phyloP scores from a whole-genome alignment of 2,888 invertebrate genomes.

The Carabus problematicus region DNA sequence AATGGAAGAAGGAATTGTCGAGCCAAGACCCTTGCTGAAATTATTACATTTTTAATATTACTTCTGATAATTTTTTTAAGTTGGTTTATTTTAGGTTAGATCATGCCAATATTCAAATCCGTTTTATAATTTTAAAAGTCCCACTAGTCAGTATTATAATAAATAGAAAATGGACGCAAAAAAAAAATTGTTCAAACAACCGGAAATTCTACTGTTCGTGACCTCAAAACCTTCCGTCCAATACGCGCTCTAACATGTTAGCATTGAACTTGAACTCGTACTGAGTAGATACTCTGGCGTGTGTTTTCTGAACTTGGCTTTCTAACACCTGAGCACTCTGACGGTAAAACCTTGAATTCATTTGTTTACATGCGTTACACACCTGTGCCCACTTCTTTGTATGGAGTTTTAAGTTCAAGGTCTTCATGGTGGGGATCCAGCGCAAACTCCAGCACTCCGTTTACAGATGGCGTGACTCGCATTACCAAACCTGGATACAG shows the following conservation, averaged over 20 bases:
- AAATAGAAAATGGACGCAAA: neutral
- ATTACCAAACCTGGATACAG: conserved; percentile 79
- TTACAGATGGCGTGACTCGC: conserved; percentile 76
- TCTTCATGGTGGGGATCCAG: conserved; percentile 68
- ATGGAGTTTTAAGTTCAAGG: conserved; percentile 59
- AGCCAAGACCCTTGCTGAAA: conserved; percentile 74
- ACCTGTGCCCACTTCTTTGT: conserved; percentile 71
- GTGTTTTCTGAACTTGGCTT: neutral
- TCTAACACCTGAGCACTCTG: conserved; percentile 2
- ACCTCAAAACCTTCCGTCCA: conserved; percentile 1
- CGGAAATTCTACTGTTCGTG: conserved; percentile 9
- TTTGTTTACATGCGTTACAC: conserved; percentile 44
- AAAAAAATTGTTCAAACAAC: neutral
- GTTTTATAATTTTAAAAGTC: neutral
- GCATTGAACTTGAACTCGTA: conserved; percentile 43
- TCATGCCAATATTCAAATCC: neutral
- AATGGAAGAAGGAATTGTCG: conserved; percentile 78
- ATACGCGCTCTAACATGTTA: conserved; percentile 37
- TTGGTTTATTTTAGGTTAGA: too few relatives aligned
- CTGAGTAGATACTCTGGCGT: conserved; percentile 3
- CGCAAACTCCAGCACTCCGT: conserved; percentile 77
- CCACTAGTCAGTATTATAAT: neutral
- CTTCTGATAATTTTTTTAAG: too few relatives aligned
- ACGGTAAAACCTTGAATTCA: conserved; percentile 19
- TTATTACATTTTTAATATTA: too few relatives aligned